phyloP scores from a whole-genome alignment of 2,113 vertebrate species.

The Clarias macrocephalus region DNA sequence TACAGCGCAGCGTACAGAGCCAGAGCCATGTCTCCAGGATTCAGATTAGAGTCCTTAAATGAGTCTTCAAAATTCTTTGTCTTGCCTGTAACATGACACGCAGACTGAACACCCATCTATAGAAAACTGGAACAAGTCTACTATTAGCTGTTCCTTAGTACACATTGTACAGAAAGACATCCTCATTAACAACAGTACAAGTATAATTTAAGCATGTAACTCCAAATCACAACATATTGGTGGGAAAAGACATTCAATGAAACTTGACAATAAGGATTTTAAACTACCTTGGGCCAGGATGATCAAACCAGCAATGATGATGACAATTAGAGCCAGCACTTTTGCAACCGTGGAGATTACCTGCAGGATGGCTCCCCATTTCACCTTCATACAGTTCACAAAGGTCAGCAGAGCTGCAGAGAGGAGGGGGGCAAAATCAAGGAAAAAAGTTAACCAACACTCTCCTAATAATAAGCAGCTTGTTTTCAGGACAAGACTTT shows the following conservation, averaged over 20 bases:
- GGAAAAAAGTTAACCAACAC: neutral
- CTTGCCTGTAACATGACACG: slow-evolving; percentile 62
- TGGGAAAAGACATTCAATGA: neutral
- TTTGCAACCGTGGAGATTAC: slow-evolving; percentile 79
- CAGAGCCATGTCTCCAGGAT: slow-evolving; percentile 74
- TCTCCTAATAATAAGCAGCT: neutral
- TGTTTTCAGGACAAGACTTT: neutral
- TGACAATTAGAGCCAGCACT: slow-evolving; percentile 77
- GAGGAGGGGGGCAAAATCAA: neutral
- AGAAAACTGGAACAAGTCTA: slow-evolving; percentile 9
- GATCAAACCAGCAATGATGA: slow-evolving; percentile 75
- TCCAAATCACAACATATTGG: neutral
- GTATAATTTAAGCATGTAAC: neutral
- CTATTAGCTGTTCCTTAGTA: neutral
- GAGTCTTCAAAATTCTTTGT: slow-evolving; percentile 74
- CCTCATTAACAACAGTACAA: neutral
- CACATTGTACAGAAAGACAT: neutral
- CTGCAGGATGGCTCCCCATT: slow-evolving; percentile 79
- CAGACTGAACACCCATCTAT: neutral
- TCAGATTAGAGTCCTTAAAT: slow-evolving; percentile 71
- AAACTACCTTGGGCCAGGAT: slow-evolving; percentile 73
- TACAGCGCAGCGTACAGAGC: slow-evolving; percentile 80
- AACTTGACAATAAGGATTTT: neutral
- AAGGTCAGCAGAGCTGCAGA: slow-evolving; percentile 72
- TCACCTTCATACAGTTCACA: slow-evolving; percentile 80